Evolutionary conservation across 2,113 vertebrate genomes (phyloP).

Genomic region (Oreotrochilus melanogaster): DNA sequence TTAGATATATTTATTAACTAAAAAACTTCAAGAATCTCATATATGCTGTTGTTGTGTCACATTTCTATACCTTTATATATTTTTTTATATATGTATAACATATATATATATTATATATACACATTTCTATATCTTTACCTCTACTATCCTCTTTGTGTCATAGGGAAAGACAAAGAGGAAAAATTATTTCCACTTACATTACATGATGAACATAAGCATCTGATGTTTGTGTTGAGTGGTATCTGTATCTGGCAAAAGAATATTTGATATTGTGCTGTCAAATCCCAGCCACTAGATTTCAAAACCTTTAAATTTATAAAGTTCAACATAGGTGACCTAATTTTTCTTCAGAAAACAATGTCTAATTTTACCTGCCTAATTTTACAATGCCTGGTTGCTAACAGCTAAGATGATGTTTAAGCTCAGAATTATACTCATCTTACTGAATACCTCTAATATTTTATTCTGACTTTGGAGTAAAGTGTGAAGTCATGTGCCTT

Average conservation of each 20-base stretch:
- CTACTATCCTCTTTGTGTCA: accelerated
- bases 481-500: neutral
- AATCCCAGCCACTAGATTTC: neutral
- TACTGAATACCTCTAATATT: neutral
- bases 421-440: neutral
- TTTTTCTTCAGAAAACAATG: neutral
- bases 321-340: neutral
- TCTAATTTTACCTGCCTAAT: neutral
- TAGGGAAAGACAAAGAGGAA: neutral
- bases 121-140: too few relatives aligned
- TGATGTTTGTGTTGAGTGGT: neutral
- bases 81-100: too few relatives aligned
- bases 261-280: neutral
- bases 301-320: neutral
- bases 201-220: too few relatives aligned
- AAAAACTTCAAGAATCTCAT: neutral
- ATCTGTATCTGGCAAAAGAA: neutral
- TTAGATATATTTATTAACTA: neutral
- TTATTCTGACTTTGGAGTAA: neutral
- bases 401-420: neutral
- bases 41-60: neutral
- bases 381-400: too few relatives aligned
- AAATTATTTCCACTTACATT: neutral
- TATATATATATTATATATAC: too few relatives aligned
- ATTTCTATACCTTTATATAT: neutral